These are phyloP conservation scores for Mormyrops attenuatus DNA, from an alignment of 2,797 vertebrate genomes.

Conservation along the genomic window DNA sequence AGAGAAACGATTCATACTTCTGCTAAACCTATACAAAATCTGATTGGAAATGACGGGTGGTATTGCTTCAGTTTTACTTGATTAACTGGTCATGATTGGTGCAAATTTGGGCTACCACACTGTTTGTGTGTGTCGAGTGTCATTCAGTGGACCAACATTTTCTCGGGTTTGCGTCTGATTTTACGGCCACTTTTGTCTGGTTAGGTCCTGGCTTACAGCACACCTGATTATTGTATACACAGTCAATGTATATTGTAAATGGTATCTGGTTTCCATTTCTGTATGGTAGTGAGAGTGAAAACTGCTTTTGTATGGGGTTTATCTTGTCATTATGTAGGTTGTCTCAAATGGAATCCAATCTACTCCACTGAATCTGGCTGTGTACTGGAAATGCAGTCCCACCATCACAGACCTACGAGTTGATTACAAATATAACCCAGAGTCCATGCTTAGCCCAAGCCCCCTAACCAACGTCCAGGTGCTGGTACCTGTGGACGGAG, in stretches of 20 bases:
- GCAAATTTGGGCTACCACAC: background rate
- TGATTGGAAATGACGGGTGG: background rate
- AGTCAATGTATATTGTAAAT: background rate
- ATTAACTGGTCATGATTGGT: background rate
- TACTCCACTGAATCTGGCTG: conserved; percentile 89
- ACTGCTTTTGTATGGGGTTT: background rate
- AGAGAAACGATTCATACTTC: background rate
- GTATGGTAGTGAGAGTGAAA: background rate
- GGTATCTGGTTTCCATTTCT: background rate
- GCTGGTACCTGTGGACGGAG: conserved; percentile 84
- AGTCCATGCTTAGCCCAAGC: conserved; percentile 78
- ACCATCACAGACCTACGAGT: conserved; percentile 86
- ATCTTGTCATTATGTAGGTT: conserved; percentile 63
- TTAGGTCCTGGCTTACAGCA: background rate
- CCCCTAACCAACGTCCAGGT: conserved; percentile 81
- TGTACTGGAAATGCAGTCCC: conserved; percentile 88
- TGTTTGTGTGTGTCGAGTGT: background rate
- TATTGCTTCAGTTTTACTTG: background rate
- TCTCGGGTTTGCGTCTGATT: background rate
- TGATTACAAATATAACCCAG: conserved; percentile 93
- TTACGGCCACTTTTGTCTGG: background rate
- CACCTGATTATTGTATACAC: background rate
- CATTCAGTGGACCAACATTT: background rate
- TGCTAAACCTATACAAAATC: background rate
- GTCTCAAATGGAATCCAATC: conserved; percentile 91